A percentile compares a stretch with the other conserved stretches of the same genome.
Evolutionary conservation across 2,888 invertebrate genomes (phyloP).

Genomic region (Alloplasta piceator): DNA sequence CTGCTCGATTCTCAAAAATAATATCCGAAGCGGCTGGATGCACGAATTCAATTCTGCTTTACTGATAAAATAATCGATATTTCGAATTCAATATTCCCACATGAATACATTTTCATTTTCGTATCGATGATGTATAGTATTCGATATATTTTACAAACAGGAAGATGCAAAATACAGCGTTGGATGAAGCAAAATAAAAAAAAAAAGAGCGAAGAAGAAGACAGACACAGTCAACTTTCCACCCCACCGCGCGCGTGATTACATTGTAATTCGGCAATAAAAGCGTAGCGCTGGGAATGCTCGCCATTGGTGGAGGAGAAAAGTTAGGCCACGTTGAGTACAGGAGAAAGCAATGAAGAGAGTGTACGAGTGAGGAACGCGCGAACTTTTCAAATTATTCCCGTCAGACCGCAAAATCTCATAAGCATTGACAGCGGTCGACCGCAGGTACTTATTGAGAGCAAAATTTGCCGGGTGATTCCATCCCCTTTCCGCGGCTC

Average conservation of each 20-base stretch:
- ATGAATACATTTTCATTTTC: too few species aligned
- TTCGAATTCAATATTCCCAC: too few species aligned
- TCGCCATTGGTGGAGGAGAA: not conserved
- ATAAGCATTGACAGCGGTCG: conserved; percentile 80
- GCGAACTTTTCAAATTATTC: conserved; percentile 76
- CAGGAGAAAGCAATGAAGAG: conserved; percentile 2
- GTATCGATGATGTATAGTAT: too few species aligned
- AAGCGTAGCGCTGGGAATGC: conserved; percentile 61
- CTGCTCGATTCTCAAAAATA: too few species aligned
- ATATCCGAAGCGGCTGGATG: too few species aligned
- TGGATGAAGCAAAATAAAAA: too few species aligned
- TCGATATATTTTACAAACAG: too few species aligned
- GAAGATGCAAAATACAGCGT: too few species aligned
- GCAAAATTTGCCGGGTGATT: conserved; percentile 76
- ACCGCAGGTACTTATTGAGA: conserved; percentile 79
- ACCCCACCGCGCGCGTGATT: conserved; percentile 64
- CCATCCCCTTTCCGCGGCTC: conserved; percentile 64
- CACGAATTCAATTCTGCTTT: too few species aligned
- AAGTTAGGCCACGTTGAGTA: not conserved
- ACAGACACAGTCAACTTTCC: conserved; percentile 50
- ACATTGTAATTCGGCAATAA: conserved; percentile 65
- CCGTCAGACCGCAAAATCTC: conserved; percentile 77
- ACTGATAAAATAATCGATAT: too few species aligned
- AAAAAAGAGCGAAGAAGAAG: too few species aligned
- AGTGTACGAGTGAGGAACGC: conserved; percentile 69